phyloP scores from a whole-genome alignment of 1,140 invertebrate species.

The Hycleus phaleratus region DNA sequence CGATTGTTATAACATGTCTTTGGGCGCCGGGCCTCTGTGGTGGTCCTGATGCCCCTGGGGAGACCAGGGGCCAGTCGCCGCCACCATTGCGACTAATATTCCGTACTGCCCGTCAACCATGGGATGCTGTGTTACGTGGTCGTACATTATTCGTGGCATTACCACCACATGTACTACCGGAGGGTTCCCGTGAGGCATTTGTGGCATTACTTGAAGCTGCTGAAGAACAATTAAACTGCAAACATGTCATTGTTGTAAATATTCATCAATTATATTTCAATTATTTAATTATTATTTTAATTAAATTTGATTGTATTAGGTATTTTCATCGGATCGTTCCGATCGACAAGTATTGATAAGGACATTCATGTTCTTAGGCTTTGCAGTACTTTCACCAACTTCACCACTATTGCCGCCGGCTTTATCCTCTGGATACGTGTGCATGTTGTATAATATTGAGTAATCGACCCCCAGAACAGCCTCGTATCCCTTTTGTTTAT shows the following conservation, averaged over 20 bases:
- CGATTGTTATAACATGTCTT: constrained; percentile 73
- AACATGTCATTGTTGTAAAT: constrained; percentile 60
- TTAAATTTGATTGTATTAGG: constrained; percentile 21
- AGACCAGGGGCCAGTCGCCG: constrained; percentile 38
- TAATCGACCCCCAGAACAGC: constrained; percentile 43
- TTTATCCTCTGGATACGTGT: constrained; percentile 57
- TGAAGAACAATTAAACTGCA: constrained; percentile 83
- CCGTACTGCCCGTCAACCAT: constrained; percentile 37
- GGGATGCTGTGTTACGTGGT: constrained; percentile 56
- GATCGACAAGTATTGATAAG: constrained; percentile 81
- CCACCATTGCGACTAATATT: constrained; percentile 38
- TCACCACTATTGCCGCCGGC: constrained; percentile 62
- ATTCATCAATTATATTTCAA: background rate
- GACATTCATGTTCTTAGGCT: constrained; percentile 96
- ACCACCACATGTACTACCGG: constrained; percentile 71
- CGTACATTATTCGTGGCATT: constrained; percentile 79
- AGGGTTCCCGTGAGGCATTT: constrained; percentile 89
- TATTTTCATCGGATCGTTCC: constrained; percentile 50
- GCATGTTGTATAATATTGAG: constrained; percentile 74
- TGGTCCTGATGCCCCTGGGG: constrained; percentile 86
- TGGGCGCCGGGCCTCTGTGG: constrained; percentile 97
- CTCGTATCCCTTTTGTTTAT: constrained; percentile 29
- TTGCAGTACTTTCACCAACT: constrained; percentile 74
- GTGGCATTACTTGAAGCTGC: constrained; percentile 90
- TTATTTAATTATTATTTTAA: background rate